phyloP scores from a whole-genome alignment of 2,113 vertebrate genomes.

The Stictonetta naevosa region DNA sequence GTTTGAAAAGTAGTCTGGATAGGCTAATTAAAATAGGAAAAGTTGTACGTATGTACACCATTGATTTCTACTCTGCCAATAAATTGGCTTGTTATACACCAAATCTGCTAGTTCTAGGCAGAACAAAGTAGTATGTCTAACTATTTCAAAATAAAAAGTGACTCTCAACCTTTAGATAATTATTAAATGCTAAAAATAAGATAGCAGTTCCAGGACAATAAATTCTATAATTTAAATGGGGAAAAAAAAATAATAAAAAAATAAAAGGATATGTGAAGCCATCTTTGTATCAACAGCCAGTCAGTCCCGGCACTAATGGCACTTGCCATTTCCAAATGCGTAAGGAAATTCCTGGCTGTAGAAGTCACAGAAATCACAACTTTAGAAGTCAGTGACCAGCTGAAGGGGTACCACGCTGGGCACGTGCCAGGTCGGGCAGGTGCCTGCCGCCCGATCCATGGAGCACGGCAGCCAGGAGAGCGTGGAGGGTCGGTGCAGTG shows the following conservation, averaged over 20 bases:
- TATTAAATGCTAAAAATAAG: not conserved
- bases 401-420: not conserved
- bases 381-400: not conserved
- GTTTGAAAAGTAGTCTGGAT: not conserved
- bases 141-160: not conserved
- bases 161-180: not conserved
- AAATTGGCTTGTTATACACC: not conserved
- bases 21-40: not conserved
- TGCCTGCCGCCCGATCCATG: not conserved
- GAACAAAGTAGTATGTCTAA: not conserved
- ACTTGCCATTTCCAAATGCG: not conserved
- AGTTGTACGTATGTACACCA: not conserved
- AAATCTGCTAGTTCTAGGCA: not conserved
- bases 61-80: conserved; percentile 8
- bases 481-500: rapidly evolving
- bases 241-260: not conserved
- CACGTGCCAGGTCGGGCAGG: not conserved
- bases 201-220: not conserved
- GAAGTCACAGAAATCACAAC: not conserved
- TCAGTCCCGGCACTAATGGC: not conserved
- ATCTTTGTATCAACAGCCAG: not conserved
- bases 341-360: not conserved
- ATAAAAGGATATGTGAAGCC: rapidly evolving
- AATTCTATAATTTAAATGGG: not conserved
- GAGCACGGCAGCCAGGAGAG: not conserved